Evolutionary conservation across 2,888 invertebrate species (phyloP).

Genomic region (Notodonta dromedarius): DNA sequence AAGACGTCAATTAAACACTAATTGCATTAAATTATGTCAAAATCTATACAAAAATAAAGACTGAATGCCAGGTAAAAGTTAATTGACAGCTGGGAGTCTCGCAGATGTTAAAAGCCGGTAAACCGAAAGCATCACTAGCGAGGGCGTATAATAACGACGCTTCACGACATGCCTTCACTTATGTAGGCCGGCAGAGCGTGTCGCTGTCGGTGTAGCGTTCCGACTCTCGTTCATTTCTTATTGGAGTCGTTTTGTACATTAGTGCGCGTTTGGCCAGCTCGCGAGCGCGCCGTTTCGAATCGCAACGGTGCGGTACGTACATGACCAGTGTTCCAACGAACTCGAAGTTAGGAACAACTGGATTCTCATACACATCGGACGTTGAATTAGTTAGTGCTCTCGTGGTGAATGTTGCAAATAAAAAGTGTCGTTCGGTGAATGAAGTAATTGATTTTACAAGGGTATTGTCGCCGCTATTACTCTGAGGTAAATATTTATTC

Average conservation of each 20-base stretch:
- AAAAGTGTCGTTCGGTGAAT: conserved; percentile 29
- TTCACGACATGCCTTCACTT: conserved; percentile 17
- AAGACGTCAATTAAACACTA: too few species aligned
- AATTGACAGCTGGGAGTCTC: not conserved
- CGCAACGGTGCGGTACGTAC: conserved; percentile 14
- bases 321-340: conserved; percentile 14
- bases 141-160: not conserved
- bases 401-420: conserved; percentile 17
- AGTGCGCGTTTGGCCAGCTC: conserved; percentile 35
- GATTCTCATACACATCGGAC: conserved; percentile 24
- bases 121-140: not conserved
- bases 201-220: conserved; percentile 21
- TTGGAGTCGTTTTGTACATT: conserved; percentile 28
- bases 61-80: too few species aligned
- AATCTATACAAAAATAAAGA: too few species aligned
- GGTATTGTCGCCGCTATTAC: conserved; percentile 12
- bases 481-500: conserved; percentile 27
- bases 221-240: conserved; percentile 28
- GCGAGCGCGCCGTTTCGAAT: conserved; percentile 22
- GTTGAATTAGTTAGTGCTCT: conserved; percentile 21
- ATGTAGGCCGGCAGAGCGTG: conserved; percentile 38
- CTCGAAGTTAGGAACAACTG: conserved; percentile 29
- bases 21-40: too few species aligned
- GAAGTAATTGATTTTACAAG: conserved; percentile 11
- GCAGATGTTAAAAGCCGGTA: not conserved